These are phyloP conservation scores for Drosophila mercatorum DNA, from an alignment of 2,888 invertebrate genomes.

Conservation along the genomic window DNA sequence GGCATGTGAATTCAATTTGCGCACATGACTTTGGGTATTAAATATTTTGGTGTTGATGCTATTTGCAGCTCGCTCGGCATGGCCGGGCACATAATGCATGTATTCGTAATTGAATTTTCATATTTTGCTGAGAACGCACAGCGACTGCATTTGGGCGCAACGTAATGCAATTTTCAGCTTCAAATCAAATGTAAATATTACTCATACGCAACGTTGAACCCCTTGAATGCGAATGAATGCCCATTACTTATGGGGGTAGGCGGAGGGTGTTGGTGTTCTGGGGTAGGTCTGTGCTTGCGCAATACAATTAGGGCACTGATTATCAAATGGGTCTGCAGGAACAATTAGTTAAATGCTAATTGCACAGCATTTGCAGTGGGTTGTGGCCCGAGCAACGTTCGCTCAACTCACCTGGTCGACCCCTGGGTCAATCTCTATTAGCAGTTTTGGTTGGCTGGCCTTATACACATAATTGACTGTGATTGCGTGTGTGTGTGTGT, in stretches of 20 bases:
- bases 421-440: conserved; percentile 17
- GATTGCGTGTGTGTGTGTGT: neutral
- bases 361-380: conserved; percentile 29
- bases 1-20: conserved; percentile 55
- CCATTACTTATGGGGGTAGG: neutral
- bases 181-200: conserved; percentile 58
- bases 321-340: conserved; percentile 41
- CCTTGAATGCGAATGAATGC: conserved; percentile 32
- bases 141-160: conserved; percentile 37
- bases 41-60: conserved; percentile 43
- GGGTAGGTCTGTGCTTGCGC: neutral
- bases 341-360: conserved; percentile 55
- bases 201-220: conserved; percentile 67
- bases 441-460: neutral
- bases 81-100: neutral
- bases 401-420: conserved; percentile 23
- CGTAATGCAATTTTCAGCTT: conserved; percentile 66
- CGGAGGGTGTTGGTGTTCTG: neutral
- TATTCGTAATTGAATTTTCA: conserved; percentile 61
- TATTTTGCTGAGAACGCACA: conserved; percentile 15
- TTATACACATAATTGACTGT: neutral
- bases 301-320: conserved; percentile 46
- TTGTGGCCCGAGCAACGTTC: conserved; percentile 5
- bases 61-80: conserved; percentile 21
- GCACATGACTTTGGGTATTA: conserved; percentile 51